Base-by-base conservation (phyloP, 2,797 vertebrate species). In the Phoxinus dragarum region DNA sequence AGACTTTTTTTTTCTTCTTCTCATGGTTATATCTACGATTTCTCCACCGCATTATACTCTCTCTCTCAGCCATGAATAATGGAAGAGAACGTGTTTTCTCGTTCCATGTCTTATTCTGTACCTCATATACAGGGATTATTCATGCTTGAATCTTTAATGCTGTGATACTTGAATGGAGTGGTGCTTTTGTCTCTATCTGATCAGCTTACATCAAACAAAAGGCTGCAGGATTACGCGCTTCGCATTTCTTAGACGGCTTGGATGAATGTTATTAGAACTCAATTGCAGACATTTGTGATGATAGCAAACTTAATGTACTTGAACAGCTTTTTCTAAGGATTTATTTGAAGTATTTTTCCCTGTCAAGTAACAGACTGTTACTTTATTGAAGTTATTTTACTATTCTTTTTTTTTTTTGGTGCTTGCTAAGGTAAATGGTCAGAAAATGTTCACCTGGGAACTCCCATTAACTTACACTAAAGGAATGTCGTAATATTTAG, bases 191-290 rank as follows among this genome's bases (percentile, higher is more conserved):
- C 68, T 69, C 36, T 21, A 81, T 72, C 77, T 87, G 90, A 88
- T 86, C 87, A 83, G 82, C 86, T 87, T 80, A 34, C 81, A 90
- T 89, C 81, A 79, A 89, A 90, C 80, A 89, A 88, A 87, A 82
- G 74, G 74, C 47, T 34, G 54, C 31, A 10, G 79, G 85, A 87
- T 89, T 80, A 88, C 84, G 64, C 68, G 14, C 69, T 86, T 75
- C 7, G 74, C 66, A 69, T 84, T 81, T 88, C 88, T 88, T 88
- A 72, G 80, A 86, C 66, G 88, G 86, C 89, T 89, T 84, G 84
- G 86, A 91, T 88, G 81, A 89, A 90, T 90, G 90, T 91, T 90
- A 90, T 91, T 90, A 90, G 83, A 90, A 91, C 89, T 90, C 88
- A 91, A 89, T 88, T 87, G 87, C 83, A 69, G 78, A 66, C 42